Percentiles rank a stretch among this genome's conserved stretches.
phyloP scores from a whole-genome alignment of 2,888 invertebrate genomes.

The Plusia festucae region DNA sequence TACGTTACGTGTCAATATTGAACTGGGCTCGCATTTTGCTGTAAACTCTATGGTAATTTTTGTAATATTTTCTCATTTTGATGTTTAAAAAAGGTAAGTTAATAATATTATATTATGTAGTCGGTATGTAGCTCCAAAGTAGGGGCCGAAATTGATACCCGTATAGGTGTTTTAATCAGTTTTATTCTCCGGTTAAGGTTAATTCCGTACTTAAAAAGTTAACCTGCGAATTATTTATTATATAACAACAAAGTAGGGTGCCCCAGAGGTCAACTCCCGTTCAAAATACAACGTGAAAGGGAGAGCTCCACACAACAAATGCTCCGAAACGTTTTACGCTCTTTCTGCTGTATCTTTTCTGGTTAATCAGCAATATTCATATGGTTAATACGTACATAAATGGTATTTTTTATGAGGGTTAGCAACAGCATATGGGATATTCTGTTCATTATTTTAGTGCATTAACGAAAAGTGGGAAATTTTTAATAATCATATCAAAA shows the following conservation, averaged over 20 bases:
- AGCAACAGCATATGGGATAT: neutral
- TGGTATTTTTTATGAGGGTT: slow-evolving; percentile 1
- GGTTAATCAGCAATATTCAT: slow-evolving; percentile 7
- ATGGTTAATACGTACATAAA: neutral
- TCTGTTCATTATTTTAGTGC: slow-evolving; percentile 4
- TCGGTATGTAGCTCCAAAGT: neutral
- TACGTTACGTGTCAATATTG: neutral
- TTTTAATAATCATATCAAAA: neutral
- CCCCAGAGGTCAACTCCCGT: neutral
- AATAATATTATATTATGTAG: too few species aligned
- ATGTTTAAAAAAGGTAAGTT: slow-evolving; percentile 1
- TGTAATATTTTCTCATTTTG: slow-evolving; percentile 25
- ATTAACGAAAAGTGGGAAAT: neutral
- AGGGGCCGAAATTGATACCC: neutral
- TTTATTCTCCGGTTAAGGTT: slow-evolving; percentile 1
- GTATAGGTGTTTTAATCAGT: neutral
- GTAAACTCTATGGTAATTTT: slow-evolving; percentile 16
- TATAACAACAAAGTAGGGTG: neutral
- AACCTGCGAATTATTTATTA: slow-evolving; percentile 5
- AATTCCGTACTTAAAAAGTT: slow-evolving; percentile 1
- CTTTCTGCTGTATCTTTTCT: neutral
- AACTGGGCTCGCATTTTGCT: slow-evolving; percentile 7
- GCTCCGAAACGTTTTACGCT: neutral
- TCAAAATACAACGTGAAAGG: neutral
- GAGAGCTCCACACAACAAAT: neutral